These are phyloP conservation scores for Lypha dubia DNA, from an alignment of 2,888 invertebrate species.

Conservation along the genomic window DNA sequence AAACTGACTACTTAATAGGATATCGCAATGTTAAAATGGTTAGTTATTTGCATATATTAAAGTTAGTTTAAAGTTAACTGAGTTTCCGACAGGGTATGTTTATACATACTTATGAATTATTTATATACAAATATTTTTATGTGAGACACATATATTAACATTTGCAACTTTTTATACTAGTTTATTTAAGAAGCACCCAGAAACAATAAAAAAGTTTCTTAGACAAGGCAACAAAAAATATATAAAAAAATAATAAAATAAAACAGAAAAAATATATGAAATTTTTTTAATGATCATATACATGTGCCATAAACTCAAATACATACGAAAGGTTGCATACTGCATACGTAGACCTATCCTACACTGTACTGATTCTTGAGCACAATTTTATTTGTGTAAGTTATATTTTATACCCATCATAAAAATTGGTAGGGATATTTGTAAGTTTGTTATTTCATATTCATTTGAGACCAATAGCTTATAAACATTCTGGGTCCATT, in stretches of 20 bases:
- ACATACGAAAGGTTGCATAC: too few relatives aligned
- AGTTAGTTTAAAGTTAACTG: too few relatives aligned
- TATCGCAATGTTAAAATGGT: neutral
- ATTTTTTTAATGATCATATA: constrained; percentile 57
- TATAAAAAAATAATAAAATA: constrained; percentile 32
- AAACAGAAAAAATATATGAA: constrained; percentile 50
- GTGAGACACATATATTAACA: constrained; percentile 1
- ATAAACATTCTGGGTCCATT: too few relatives aligned
- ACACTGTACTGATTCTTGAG: too few relatives aligned
- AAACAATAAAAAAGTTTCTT: constrained; percentile 60
- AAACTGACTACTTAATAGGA: neutral
- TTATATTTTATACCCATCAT: too few relatives aligned
- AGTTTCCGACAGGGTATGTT: too few relatives aligned
- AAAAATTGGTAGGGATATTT: too few relatives aligned
- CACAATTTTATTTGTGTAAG: too few relatives aligned
- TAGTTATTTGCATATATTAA: neutral
- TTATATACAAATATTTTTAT: constrained; percentile 20
- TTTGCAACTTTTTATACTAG: constrained; percentile 24
- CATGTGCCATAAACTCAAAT: constrained; percentile 50
- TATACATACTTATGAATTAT: neutral
- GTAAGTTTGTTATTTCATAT: too few relatives aligned
- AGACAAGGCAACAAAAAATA: constrained; percentile 46
- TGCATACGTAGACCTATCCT: too few relatives aligned
- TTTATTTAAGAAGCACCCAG: constrained; percentile 45
- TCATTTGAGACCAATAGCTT: too few relatives aligned